Evolutionary conservation across 1,140 invertebrate genomes (phyloP).

Genomic region (Zaprionus camerounensis): DNA sequence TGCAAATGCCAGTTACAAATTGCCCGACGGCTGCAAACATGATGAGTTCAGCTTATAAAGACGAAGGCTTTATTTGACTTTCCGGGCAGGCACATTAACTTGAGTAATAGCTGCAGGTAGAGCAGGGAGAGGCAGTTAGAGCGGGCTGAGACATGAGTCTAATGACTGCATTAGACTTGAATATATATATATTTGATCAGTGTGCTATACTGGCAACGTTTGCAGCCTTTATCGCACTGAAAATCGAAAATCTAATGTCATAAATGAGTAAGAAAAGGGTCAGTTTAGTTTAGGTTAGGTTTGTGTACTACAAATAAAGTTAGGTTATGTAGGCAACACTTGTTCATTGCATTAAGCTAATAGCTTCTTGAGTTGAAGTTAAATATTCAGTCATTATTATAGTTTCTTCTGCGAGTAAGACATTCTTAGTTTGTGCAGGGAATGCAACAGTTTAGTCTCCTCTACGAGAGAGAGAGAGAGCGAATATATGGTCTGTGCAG

Average conservation of each 20-base stretch:
- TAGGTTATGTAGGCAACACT: too few relatives aligned
- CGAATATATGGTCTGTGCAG: background rate
- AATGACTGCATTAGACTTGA: conserved; percentile 33
- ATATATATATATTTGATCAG: background rate
- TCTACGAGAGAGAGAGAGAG: too few relatives aligned
- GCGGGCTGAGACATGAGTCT: conserved; percentile 7
- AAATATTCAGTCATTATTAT: too few relatives aligned
- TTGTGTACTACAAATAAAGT: too few relatives aligned
- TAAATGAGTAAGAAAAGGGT: background rate
- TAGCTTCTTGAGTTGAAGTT: too few relatives aligned
- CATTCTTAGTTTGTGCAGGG: too few relatives aligned
- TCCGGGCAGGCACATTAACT: conserved; percentile 27
- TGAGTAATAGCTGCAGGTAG: conserved; percentile 29
- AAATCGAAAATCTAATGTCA: background rate
- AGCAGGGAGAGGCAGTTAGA: background rate
- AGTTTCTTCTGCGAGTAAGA: too few relatives aligned
- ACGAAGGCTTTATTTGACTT: conserved; percentile 37
- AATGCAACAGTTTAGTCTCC: too few relatives aligned
- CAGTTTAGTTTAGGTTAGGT: too few relatives aligned
- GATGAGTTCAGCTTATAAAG: conserved; percentile 38
- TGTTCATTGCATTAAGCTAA: too few relatives aligned
- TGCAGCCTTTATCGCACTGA: background rate
- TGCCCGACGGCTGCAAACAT: conserved; percentile 32
- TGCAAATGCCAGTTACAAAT: conserved; percentile 25
- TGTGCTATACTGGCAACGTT: background rate